Evolutionary conservation across 2,113 vertebrate species (phyloP), one percentile per base, ranked within the genome.

Genomic region (Forbesichthys agassizii): DNA sequence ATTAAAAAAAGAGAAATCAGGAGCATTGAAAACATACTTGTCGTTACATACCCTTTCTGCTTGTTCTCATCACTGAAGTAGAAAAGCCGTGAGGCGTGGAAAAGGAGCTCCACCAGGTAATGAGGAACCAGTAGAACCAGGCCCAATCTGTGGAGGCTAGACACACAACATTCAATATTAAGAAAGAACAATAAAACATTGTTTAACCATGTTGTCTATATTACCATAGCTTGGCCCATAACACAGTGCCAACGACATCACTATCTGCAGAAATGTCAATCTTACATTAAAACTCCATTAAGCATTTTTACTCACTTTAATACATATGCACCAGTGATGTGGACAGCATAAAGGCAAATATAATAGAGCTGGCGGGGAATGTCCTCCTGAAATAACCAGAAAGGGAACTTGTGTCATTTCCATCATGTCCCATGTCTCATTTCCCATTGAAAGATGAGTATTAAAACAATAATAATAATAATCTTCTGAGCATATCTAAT

Each of bases 41-140:
- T 7, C 8, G 27, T 36, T 46, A 51, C 55, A 51, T 92, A 94
- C 94, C 94, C 94, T 82, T 95, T 94, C 75, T 94, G 93, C 74
- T 95, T 94, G 90, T 94, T 94, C 82, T 95, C 93, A 9, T 94
- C 93, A 57, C 92, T 94, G 91, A 95, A 95, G 92, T 95, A 94
- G 86, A 94, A 94, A 73, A 95, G 92, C 18, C 92, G 91, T 7
- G 93, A 95, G 16, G 93, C 94, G 54, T 95, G 94, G 72, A 95
- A 95, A 86, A 95, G 86, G 33, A 95, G 90, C 87, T 95, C 94
- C 83, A 95, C 94, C 79, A 95, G 84, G 83, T 94, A 95, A 85
- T 95, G 94, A 75, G 94, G 93, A 67, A 95, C 91, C 77, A 95
- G 86, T 70, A 95, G 72, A 78, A 94, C 88, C 79, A 95, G 87